Conservation (phyloP, 1,140 invertebrate species). For the Solenopsis invicta region DNA sequence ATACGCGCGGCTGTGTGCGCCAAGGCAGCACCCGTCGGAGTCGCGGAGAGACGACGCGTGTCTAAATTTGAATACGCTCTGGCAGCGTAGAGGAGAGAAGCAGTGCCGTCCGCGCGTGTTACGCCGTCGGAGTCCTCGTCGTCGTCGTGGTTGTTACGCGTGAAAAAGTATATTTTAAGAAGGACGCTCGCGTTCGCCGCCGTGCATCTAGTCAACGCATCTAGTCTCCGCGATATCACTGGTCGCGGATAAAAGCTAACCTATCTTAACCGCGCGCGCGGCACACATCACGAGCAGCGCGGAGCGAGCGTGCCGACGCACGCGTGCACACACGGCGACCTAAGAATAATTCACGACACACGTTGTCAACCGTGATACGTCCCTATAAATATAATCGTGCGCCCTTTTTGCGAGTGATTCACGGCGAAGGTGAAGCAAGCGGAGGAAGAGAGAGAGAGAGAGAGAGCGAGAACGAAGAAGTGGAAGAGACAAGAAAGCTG, state of each 20-base stretch:
- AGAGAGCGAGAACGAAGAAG: not conserved
- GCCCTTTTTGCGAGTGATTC: constrained; percentile 45
- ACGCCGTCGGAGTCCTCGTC: constrained; percentile 58
- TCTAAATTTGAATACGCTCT: constrained; percentile 81
- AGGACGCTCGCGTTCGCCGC: constrained; percentile 71
- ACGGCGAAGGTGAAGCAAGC: constrained; percentile 47
- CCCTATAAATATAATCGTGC: constrained; percentile 65
- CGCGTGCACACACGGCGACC: constrained; percentile 38
- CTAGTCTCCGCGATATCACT: constrained; percentile 73
- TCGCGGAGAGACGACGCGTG: constrained; percentile 68
- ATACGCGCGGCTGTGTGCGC: constrained; percentile 59
- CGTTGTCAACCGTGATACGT: constrained; percentile 46
- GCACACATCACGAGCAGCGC: not conserved
- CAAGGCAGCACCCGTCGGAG: constrained; percentile 50
- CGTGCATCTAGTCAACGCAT: constrained; percentile 81
- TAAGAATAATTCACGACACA: constrained; percentile 60
- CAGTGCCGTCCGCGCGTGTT: constrained; percentile 70
- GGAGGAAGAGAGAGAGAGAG: constrained; percentile 8
- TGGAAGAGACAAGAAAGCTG: not conserved
- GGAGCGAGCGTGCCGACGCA: not conserved
- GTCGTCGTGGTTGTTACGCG: constrained; percentile 59
- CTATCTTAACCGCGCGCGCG: constrained; percentile 62
- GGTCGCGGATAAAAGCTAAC: constrained; percentile 70
- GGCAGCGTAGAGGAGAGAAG: constrained; percentile 65
- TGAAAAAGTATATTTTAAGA: constrained; percentile 81